Evolutionary conservation across 2,113 vertebrate genomes (phyloP).

Genomic region (Colius striatus): DNA sequence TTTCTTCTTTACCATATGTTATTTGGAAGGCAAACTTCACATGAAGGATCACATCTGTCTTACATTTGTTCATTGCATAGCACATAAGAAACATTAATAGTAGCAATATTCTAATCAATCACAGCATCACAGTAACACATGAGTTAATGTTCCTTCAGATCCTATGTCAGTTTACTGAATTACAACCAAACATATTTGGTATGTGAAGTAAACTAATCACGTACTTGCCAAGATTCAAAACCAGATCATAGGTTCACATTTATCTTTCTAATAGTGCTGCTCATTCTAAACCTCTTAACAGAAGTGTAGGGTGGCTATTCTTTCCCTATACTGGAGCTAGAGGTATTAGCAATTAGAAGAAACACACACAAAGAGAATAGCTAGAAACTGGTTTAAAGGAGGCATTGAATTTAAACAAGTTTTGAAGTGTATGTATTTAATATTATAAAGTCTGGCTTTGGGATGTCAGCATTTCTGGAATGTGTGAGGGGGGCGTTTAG

Average conservation of each 20-base stretch:
- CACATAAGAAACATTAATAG: neutral
- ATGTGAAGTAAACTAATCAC: constrained; percentile 7
- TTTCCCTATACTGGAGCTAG: neutral
- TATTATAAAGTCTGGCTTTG: neutral
- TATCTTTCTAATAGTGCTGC: neutral
- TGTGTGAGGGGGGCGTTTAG: neutral
- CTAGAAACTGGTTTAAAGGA: neutral
- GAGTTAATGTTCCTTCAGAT: constrained; percentile 35
- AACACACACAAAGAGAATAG: neutral
- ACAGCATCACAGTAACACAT: neutral
- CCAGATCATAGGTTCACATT: neutral
- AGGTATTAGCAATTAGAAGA: neutral
- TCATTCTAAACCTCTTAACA: neutral
- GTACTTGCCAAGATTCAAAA: neutral
- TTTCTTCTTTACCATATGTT: neutral
- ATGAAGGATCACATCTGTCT: neutral
- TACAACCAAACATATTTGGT: constrained; percentile 36
- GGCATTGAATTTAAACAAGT: neutral
- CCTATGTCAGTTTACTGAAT: constrained; percentile 15
- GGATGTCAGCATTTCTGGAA: neutral
- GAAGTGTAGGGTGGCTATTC: neutral
- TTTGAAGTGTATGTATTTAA: neutral
- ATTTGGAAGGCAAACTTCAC: constrained; percentile 9
- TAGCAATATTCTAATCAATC: neutral
- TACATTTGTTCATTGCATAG: neutral